Evolutionary conservation across 2,888 invertebrate species (phyloP).

Genomic region (Maniola hyperantus): DNA sequence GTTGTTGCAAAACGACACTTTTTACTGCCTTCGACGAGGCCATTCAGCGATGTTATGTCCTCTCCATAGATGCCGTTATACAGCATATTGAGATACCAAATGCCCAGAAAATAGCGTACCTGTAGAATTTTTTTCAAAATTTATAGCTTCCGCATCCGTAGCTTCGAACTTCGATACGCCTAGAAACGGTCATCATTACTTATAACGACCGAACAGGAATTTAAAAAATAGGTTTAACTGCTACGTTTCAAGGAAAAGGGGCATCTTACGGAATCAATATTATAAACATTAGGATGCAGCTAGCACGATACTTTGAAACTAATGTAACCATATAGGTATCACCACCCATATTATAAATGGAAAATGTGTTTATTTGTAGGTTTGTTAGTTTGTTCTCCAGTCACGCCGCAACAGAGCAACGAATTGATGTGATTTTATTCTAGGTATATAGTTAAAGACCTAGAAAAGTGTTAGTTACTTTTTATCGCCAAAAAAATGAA

Average conservation of each 20-base stretch:
- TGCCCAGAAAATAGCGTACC: slow-evolving; percentile 36
- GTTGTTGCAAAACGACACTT: slow-evolving; percentile 71
- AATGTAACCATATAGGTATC: no score
- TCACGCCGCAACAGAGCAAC: no score
- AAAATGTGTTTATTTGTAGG: no score
- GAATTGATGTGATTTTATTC: no score
- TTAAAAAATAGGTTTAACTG: slow-evolving; percentile 15
- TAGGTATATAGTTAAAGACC: no score
- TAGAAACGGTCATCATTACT: slow-evolving; percentile 19
- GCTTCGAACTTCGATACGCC: slow-evolving; percentile 1
- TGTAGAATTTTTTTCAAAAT: slow-evolving; percentile 30
- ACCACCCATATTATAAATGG: no score
- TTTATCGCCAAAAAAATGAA: no score
- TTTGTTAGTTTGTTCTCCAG: no score
- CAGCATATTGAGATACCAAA: slow-evolving; percentile 34
- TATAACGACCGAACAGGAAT: slow-evolving; percentile 15
- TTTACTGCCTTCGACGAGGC: slow-evolving; percentile 71
- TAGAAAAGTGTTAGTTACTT: no score
- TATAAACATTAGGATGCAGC: neutral
- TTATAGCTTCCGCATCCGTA: slow-evolving; percentile 31
- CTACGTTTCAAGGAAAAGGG: slow-evolving; percentile 1
- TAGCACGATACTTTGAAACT: neutral
- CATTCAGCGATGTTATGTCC: slow-evolving; percentile 55
- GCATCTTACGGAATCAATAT: neutral
- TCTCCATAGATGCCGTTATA: slow-evolving; percentile 42